These are phyloP conservation scores for Chouioia cunea DNA, from an alignment of 2,888 invertebrate genomes.

Conservation along the genomic window DNA sequence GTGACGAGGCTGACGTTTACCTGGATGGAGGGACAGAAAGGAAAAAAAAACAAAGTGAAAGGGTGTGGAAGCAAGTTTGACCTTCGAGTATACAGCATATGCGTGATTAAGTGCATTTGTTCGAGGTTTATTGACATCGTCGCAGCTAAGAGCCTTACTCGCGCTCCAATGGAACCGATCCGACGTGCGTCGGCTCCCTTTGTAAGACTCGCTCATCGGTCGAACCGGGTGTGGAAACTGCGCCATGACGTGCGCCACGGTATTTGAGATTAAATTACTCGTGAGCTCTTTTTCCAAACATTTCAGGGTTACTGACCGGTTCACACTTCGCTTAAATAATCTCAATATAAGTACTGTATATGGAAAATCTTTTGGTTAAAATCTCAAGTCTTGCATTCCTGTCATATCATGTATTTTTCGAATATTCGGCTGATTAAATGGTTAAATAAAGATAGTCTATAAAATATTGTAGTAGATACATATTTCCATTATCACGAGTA, in stretches of 20 bases:
- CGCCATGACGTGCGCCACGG: not conserved
- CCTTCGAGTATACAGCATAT: conserved; percentile 38
- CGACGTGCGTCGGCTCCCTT: conserved; percentile 52
- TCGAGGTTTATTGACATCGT: conserved; percentile 55
- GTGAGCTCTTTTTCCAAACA: conserved; percentile 7
- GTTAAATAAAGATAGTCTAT: too few relatives aligned
- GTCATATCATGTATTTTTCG: too few relatives aligned
- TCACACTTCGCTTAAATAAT: too few relatives aligned
- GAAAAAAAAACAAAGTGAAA: conserved; percentile 14
- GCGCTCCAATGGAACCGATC: conserved; percentile 57
- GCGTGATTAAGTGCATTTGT: conserved; percentile 59
- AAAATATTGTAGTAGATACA: too few relatives aligned
- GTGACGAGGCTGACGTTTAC: conserved; percentile 2
- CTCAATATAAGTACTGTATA: too few relatives aligned
- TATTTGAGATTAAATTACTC: conserved; percentile 33
- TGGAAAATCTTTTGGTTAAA: too few relatives aligned
- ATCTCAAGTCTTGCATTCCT: too few relatives aligned
- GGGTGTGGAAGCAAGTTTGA: conserved; percentile 18
- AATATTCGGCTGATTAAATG: too few relatives aligned
- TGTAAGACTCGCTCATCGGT: conserved; percentile 42
- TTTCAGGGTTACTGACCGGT: too few relatives aligned
- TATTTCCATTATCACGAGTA: too few relatives aligned
- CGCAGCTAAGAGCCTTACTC: conserved; percentile 50
- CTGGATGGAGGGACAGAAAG: not conserved
- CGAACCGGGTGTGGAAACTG: conserved; percentile 34